A percentile compares a stretch with the other conserved stretches of the same genome.
phyloP scores from a whole-genome alignment of 2,888 invertebrate species.

The Drosophila mercatorum region DNA sequence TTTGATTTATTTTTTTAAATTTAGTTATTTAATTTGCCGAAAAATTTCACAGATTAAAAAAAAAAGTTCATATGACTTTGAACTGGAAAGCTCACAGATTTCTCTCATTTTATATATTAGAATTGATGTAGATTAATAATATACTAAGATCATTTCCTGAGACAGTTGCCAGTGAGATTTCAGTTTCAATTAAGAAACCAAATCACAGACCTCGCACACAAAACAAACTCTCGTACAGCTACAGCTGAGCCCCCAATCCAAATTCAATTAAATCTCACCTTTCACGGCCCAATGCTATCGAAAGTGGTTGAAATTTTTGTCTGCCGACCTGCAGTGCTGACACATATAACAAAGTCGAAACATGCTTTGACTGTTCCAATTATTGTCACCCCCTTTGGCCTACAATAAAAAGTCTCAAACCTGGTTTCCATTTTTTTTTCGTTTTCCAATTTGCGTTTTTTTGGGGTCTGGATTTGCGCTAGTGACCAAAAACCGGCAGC shows the following conservation, averaged over 20 bases:
- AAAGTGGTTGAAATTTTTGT: not conserved
- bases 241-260: not conserved
- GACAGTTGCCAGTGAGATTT: not conserved
- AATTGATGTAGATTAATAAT: not conserved
- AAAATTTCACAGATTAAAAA: not conserved
- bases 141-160: not conserved
- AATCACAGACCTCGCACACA: not conserved
- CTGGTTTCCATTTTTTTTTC: constrained; percentile 7
- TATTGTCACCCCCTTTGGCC: constrained; percentile 54
- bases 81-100: too few relatives aligned
- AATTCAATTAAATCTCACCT: not conserved
- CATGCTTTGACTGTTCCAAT: constrained; percentile 50
- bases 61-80: too few relatives aligned
- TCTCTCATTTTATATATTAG: too few relatives aligned
- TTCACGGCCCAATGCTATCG: not conserved
- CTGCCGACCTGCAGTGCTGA: not conserved
- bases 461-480: constrained; percentile 34
- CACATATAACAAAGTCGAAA: constrained; percentile 15
- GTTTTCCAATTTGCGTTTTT: constrained; percentile 10
- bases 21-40: not conserved
- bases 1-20: not conserved
- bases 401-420: constrained; percentile 16
- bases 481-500: constrained; percentile 15
- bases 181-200: not conserved
- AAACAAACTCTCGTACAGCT: not conserved